phyloP scores from a whole-genome alignment of 1,140 invertebrate genomes.

The Eulimnadia texana region DNA sequence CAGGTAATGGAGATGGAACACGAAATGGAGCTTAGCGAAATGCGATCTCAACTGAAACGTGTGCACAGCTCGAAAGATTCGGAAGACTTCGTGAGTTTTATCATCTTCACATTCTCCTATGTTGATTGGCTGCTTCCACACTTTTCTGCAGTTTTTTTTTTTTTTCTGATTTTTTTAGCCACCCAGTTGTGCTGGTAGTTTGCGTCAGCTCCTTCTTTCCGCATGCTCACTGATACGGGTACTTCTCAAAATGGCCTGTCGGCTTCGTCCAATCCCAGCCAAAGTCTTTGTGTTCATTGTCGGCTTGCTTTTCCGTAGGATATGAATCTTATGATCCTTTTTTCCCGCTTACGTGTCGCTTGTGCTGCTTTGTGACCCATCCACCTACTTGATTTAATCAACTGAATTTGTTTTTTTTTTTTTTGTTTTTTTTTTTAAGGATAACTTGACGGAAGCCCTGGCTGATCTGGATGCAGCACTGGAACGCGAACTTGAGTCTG shows the following conservation, averaged over 20 bases:
- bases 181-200: not conserved
- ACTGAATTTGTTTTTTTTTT: too few relatives aligned
- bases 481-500: conserved; percentile 2
- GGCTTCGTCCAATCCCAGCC: not conserved
- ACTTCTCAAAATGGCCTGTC: not conserved
- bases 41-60: conserved; percentile 7
- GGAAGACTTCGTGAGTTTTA: not conserved
- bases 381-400: too few relatives aligned
- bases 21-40: conserved; percentile 16
- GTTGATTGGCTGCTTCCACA: conserved; percentile 1
- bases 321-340: too few relatives aligned
- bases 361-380: too few relatives aligned
- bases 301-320: not conserved
- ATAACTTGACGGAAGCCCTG: conserved; percentile 3
- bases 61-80: conserved; percentile 1
- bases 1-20: conserved; percentile 17
- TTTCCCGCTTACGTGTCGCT: too few relatives aligned
- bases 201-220: not conserved
- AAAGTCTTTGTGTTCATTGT: not conserved
- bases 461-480: conserved; percentile 9
- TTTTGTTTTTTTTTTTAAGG: not conserved
- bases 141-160: conserved; percentile 4
- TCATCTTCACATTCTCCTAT: not conserved
- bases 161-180: not conserved
- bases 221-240: not conserved